Percentiles rank a stretch among this genome's conserved stretches.
These are phyloP conservation scores for Nomada ferruginata DNA, from an alignment of 2,888 invertebrate genomes.

Conservation along the genomic window DNA sequence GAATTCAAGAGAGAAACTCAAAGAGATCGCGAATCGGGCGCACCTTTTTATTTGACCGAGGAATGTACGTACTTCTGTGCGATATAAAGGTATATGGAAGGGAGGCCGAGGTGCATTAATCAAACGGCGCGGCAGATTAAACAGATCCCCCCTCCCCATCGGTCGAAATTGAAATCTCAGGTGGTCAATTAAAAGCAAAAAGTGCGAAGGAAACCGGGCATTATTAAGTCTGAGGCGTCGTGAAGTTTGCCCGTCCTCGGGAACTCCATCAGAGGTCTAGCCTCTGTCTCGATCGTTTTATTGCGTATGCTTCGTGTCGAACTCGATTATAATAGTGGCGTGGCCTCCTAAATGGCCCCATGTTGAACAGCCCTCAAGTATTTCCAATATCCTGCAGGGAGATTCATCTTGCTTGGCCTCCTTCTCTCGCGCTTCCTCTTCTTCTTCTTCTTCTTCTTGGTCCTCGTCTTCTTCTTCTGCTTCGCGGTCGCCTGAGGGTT, in stretches of 20 bases:
- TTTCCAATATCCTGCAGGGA: conserved; percentile 84
- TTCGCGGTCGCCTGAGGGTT: conserved; percentile 71
- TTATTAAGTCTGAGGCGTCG: conserved; percentile 47
- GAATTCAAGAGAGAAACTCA: no score
- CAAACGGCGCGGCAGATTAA: conserved; percentile 33
- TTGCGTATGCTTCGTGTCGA: conserved; percentile 73
- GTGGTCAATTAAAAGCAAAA: conserved; percentile 46
- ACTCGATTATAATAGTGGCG: conserved; percentile 81
- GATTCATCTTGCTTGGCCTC: conserved; percentile 74
- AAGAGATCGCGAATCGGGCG: no score
- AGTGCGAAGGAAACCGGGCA: conserved; percentile 2
- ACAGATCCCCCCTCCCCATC: conserved; percentile 14
- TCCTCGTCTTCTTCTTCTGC: background rate
- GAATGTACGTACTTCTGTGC: no score
- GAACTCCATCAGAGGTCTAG: conserved; percentile 64
- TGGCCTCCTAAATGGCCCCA: conserved; percentile 78
- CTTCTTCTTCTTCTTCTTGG: conserved; percentile 33
- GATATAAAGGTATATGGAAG: no score
- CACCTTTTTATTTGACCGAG: no score
- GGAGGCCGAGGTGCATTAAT: conserved; percentile 8
- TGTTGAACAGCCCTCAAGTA: conserved; percentile 82
- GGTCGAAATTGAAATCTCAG: conserved; percentile 62
- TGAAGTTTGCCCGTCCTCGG: conserved; percentile 19
- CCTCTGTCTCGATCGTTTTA: conserved; percentile 64
- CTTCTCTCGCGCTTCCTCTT: conserved; percentile 6